A percentile compares a stretch with the other conserved stretches of the same genome.
Conservation (phyloP, 2,113 vertebrate species). For the Cacatua alba region DNA sequence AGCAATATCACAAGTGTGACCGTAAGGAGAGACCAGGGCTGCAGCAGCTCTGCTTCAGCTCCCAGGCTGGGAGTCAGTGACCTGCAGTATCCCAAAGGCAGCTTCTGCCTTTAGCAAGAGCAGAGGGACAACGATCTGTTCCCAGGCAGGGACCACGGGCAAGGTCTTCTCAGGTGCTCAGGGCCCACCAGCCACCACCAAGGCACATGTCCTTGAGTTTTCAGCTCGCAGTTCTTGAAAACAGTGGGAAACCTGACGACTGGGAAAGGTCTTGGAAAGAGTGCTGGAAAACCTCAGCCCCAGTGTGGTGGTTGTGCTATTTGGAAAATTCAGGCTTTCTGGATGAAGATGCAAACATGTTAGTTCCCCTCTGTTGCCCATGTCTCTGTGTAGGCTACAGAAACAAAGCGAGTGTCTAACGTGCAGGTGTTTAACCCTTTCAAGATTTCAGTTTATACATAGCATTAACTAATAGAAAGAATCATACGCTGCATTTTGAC, state of each 20-base stretch:
- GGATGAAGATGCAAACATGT: background rate
- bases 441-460: background rate
- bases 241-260: background rate
- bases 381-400: conserved; percentile 34
- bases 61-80: background rate
- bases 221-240: background rate
- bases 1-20: background rate
- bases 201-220: background rate
- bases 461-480: background rate
- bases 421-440: conserved; percentile 48
- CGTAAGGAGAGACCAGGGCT: accelerated
- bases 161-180: background rate
- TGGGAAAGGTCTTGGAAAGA: background rate
- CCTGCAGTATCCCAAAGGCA: background rate
- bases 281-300: background rate
- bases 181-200: background rate
- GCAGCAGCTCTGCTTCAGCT: background rate
- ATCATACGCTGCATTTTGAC: accelerated
- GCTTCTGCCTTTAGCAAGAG: background rate
- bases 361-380: background rate
- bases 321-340: conserved; percentile 29
- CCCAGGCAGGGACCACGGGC: too few species aligned
- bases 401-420: conserved; percentile 31
- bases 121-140: accelerated
- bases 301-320: background rate